Evolutionary conservation across 2,797 vertebrate species (phyloP), one percentile per base, ranked within the genome.

Genomic region (Dermochelys coriacea): DNA sequence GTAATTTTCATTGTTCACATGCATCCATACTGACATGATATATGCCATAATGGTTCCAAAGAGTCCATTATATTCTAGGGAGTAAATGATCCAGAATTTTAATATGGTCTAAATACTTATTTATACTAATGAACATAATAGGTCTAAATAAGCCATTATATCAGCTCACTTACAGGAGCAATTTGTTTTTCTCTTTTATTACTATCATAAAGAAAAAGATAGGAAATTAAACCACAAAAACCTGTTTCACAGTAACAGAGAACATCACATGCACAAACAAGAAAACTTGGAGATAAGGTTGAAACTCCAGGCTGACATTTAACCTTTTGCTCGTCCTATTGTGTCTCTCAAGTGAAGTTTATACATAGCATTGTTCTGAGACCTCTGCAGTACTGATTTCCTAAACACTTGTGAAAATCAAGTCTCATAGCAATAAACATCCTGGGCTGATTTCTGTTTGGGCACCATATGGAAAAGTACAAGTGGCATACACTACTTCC

Each of bases 361-460:
- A 12, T 85, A 41, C 50, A 80, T 90, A 87, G 34, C 51, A 75
- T 0, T 74, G 85, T 31, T 64, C 49, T 92, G 55, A 84, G 50
- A 51, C 14, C 61, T 8, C 80, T 51, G 2, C 82, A 14, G 41
- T 82, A 41, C 16, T 87, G 45, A 37, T 84, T 3, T 19, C 8
- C 8, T 27, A 29, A 71, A 50, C 79, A 11, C 50, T 92, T 96
- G 92, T 87, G 82, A 86, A 8, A 83, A 29, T 59, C 57, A 79
- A 0, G 15, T 91, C 25, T 82, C 84, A 37, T 29, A 47, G 85
- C 18, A 68, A 23, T 49, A 59, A 75, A 5, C 41, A 25, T 55
- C 12, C 52, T 82, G 64, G 64, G 2, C 0, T 71, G 11, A 16
- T 80, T 77, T 6, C 19, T 3, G 34, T 0, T 31, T 64, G 55